phyloP scores from a whole-genome alignment of 2,888 invertebrate genomes.

The Liposcelis brunnea region DNA sequence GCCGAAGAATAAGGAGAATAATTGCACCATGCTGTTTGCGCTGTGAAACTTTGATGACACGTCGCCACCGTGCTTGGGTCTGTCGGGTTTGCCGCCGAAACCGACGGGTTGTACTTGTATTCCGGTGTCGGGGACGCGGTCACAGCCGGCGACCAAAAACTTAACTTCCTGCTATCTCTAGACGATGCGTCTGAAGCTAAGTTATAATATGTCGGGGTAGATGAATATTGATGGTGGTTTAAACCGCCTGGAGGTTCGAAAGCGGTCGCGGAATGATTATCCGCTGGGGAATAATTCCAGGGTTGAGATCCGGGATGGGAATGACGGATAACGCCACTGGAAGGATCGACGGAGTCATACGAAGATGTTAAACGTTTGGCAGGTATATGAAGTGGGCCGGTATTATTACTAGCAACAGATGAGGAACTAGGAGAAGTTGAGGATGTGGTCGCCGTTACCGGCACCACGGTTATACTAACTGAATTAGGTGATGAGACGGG shows the following conservation, averaged over 20 bases:
- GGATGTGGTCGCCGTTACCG: constrained; percentile 22
- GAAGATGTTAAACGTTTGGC: constrained; percentile 48
- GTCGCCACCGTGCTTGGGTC: constrained; percentile 33
- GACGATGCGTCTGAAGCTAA: constrained; percentile 46
- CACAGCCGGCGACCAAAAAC: constrained; percentile 50
- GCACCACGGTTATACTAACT: constrained; percentile 15
- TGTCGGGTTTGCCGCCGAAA: constrained; percentile 27
- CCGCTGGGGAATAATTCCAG: constrained; percentile 57
- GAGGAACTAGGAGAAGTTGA: constrained; percentile 49
- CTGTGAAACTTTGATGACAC: constrained; percentile 47
- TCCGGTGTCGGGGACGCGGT: constrained; percentile 34
- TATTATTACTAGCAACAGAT: constrained; percentile 38
- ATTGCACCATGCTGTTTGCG: constrained; percentile 57
- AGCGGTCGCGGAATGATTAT: constrained; percentile 30
- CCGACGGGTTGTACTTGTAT: constrained; percentile 33
- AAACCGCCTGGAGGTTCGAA: constrained; percentile 44
- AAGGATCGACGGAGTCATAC: constrained; percentile 26
- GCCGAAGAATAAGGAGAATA: constrained; percentile 44
- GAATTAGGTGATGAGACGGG: constrained; percentile 11
- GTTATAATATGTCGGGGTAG: constrained; percentile 48
- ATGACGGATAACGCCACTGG: constrained; percentile 56
- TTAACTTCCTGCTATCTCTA: constrained; percentile 36
- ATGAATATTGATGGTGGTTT: constrained; percentile 16
- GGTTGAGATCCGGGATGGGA: constrained; percentile 43
- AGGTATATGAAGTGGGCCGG: constrained; percentile 73